Evolutionary conservation across 2,113 vertebrate genomes (phyloP), one percentile per base, ranked within the genome.

Genomic region (Scytalopus superciliaris): DNA sequence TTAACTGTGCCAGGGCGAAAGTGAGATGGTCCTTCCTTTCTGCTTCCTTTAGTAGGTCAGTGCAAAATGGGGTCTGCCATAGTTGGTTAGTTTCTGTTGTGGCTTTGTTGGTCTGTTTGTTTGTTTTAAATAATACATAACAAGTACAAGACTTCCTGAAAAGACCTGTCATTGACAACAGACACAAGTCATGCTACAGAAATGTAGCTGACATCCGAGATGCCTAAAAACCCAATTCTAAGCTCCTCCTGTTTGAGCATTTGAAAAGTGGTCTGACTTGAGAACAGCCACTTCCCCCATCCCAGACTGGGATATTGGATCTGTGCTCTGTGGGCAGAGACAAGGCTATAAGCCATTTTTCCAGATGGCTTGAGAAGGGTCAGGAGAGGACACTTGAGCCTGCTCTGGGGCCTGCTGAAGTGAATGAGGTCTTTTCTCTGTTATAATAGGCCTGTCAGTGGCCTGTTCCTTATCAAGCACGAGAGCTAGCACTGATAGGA

Each of bases 311-410:
- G 31, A 53, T 67, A 39, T 37, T 24, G 19, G 24, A 77, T 90
- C 68, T 75, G 39, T 17, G 64, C 23, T 90, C 45, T 74, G 67
- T 3, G 7, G 31, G 30, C 85, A 83, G n/a, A 69, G n/a, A 66
- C 59, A 24, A 62, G 50, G 19, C 90, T 63, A 31, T 57, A 76
- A 93, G 42, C 50, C 62, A 5, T 83, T 90, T 93, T 73, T 77
- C 83, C 80, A 93, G 77, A 90, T 94, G 93, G 77, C 88, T 66
- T 56, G 37, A 73, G 64, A 77, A 66, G 40, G 92, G 86, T 88
- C 80, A 84, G 86, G 40, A 89, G 83, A 96, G 88, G 96, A 96
- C 66, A 62, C 53, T 81, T n/a, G 35, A 66, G 90, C 63, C 50
- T 74, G 21, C 77, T 95, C 62, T 56, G 55, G 70, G 67, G 64